phyloP scores from a whole-genome alignment of 1,140 invertebrate species.

The Drosophila sechellia region DNA sequence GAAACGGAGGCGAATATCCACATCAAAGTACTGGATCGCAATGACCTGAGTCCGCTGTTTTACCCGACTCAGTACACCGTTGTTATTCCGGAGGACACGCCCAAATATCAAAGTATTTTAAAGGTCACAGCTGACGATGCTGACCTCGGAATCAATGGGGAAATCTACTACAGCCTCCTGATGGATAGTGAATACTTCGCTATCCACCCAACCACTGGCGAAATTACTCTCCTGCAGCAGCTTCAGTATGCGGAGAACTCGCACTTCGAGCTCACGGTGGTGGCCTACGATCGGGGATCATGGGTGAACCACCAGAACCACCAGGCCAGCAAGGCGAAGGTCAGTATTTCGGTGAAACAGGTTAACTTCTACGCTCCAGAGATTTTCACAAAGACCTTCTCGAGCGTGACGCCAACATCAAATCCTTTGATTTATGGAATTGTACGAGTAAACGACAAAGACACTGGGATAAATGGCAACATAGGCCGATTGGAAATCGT shows the following conservation, averaged over 20 bases:
- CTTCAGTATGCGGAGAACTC: conserved; percentile 89
- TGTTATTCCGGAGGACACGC: conserved; percentile 94
- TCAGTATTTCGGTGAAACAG: conserved; percentile 90
- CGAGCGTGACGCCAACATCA: conserved; percentile 93
- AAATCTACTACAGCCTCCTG: conserved; percentile 98
- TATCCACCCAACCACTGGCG: conserved; percentile 95
- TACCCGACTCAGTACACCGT: conserved; percentile 94
- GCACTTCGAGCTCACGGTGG: conserved; percentile 90
- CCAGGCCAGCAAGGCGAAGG: conserved; percentile 89
- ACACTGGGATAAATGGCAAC: conserved; percentile 92
- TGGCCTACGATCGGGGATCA: conserved; percentile 93
- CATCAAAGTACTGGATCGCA: conserved; percentile 94
- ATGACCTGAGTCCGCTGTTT: conserved; percentile 96
- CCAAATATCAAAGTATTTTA: conserved; percentile 91
- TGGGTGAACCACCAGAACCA: conserved; percentile 87
- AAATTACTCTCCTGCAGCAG: conserved; percentile 93
- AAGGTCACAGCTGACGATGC: conserved; percentile 95
- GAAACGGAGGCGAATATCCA: conserved; percentile 91
- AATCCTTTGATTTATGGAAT: conserved; percentile 96
- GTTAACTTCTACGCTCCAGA: conserved; percentile 95
- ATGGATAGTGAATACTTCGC: conserved; percentile 93
- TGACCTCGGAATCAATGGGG: conserved; percentile 96
- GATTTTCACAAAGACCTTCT: conserved; percentile 91
- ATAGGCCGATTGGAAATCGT: conserved; percentile 94
- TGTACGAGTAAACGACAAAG: conserved; percentile 92